A percentile compares a stretch with the other conserved stretches of the same genome.
Evolutionary conservation across 2,797 vertebrate species (phyloP).

Genomic region (Pelodytes ibericus): DNA sequence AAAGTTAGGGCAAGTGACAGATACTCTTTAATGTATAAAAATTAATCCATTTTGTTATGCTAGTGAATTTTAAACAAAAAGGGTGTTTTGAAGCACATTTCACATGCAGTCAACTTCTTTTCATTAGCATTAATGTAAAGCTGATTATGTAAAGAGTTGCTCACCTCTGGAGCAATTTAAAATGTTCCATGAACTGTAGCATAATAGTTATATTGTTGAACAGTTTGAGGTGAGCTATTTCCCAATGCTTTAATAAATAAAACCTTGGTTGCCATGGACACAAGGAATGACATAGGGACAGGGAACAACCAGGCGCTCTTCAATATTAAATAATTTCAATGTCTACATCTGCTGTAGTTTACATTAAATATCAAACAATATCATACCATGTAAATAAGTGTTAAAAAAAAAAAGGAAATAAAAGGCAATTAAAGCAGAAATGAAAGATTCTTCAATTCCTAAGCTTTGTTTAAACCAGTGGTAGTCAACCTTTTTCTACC

Average conservation of each 20-base stretch:
- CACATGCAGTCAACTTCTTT: neutral
- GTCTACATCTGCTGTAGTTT: too few species aligned
- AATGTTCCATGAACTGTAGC: constrained; percentile 28
- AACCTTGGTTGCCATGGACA: constrained; percentile 27
- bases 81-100: neutral
- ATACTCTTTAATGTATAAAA: neutral
- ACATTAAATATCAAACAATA: too few species aligned
- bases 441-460: too few species aligned
- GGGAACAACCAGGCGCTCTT: too few species aligned
- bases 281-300: neutral
- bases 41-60: neutral
- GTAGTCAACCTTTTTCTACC: too few species aligned
- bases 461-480: too few species aligned
- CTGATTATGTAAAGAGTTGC: neutral
- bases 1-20: too few species aligned
- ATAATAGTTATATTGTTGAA: constrained; percentile 21
- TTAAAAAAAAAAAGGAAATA: too few species aligned
- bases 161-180: constrained; percentile 14
- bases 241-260: constrained; percentile 39
- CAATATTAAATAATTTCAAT: too few species aligned
- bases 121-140: neutral
- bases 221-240: constrained; percentile 41
- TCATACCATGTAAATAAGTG: too few species aligned
- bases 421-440: too few species aligned
- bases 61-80: constrained; percentile 24